Conservation (phyloP, 2,797 vertebrate genomes). For the Astyanax mexicanus region DNA sequence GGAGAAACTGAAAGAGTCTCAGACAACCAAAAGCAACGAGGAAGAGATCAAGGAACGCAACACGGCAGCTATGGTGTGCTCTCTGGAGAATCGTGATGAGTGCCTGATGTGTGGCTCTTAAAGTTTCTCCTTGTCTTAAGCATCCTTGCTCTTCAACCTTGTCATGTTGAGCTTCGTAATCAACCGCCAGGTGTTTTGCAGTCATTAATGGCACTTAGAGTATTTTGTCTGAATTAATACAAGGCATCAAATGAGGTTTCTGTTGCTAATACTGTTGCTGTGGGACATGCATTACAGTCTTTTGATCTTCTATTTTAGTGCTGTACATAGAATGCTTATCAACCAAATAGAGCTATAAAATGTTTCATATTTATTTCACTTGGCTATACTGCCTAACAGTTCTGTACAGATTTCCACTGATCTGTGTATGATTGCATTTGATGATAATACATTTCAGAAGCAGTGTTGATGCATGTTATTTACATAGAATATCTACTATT, state of each 20-base stretch:
- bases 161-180: neutral
- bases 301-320: neutral
- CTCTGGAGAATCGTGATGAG: slow-evolving; percentile 93
- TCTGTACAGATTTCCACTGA: slow-evolving; percentile 10
- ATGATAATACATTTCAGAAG: neutral
- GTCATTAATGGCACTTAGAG: neutral
- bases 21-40: slow-evolving; percentile 63
- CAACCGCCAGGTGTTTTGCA: neutral
- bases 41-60: slow-evolving; percentile 88
- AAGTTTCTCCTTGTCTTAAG: slow-evolving; percentile 19
- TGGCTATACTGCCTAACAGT: slow-evolving; percentile 3
- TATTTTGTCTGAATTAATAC: neutral
- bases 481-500: neutral
- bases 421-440: neutral
- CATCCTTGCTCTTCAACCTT: neutral
- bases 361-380: slow-evolving; percentile 34
- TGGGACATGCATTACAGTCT: neutral
- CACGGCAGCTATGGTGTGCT: slow-evolving; percentile 95
- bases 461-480: slow-evolving; percentile 1
- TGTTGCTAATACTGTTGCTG: neutral
- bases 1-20: slow-evolving; percentile 88
- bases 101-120: slow-evolving; percentile 97
- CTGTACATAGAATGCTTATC: slow-evolving; percentile 30
- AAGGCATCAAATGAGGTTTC: neutral
- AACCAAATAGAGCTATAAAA: neutral